Evolutionary conservation across 2,797 vertebrate species (phyloP).

Genomic region (Oryzias sinensis): DNA sequence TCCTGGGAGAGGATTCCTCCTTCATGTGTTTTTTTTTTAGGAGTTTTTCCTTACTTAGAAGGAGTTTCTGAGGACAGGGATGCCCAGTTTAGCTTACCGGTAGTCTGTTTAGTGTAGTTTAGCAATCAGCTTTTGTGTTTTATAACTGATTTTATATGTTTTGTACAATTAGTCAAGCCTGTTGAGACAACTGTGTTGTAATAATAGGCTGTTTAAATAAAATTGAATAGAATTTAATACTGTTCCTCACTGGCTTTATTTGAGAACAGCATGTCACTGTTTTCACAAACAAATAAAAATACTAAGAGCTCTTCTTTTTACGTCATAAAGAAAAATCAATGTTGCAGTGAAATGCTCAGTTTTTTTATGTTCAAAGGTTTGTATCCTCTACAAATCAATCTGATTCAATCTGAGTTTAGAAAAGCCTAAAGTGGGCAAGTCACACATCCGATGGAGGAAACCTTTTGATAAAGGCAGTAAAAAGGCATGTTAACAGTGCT

Average conservation of each 20-base stretch:
- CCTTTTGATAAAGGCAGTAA: constrained; percentile 15
- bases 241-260: neutral
- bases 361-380: constrained; percentile 6
- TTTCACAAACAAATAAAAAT: constrained; percentile 7
- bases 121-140: no score
- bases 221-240: neutral
- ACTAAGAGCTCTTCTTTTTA: neutral
- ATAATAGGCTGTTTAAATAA: no score
- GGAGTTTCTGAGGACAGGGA: no score
- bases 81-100: no score
- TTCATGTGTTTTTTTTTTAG: no score
- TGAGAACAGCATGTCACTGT: neutral
- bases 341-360: neutral
- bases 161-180: no score
- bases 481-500: constrained; percentile 24
- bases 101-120: no score
- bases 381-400: constrained; percentile 1
- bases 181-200: no score
- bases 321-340: constrained; percentile 3
- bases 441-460: constrained; percentile 6
- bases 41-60: no score
- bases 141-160: no score
- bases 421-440: constrained; percentile 3
- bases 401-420: constrained; percentile 2
- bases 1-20: no score